These are phyloP conservation scores for Emydoidea blandingii DNA, from an alignment of 2,797 vertebrate species.

Conservation along the genomic window DNA sequence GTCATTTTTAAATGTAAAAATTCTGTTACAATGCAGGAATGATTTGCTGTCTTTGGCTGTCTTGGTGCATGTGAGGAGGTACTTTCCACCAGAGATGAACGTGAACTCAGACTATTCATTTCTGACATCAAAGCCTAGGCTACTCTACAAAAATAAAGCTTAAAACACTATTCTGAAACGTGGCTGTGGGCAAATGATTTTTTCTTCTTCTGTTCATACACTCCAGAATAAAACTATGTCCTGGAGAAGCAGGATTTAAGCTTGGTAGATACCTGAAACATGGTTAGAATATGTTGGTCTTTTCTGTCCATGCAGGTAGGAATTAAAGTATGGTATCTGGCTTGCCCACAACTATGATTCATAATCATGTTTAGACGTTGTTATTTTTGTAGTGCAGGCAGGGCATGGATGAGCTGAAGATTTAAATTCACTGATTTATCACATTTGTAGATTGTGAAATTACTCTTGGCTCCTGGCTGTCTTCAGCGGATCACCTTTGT, in stretches of 20 bases:
- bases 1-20: neutral
- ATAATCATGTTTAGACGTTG: neutral
- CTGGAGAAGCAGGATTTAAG: neutral
- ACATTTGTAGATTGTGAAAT: neutral
- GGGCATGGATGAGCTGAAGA: neutral
- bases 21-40: neutral
- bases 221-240: fast-evolving
- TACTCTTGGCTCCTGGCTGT: neutral
- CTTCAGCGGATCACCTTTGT: neutral
- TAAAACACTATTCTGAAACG: neutral
- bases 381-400: neutral
- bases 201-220: neutral
- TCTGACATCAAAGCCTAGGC: neutral
- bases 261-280: neutral
- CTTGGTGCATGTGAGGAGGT: neutral
- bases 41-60: neutral
- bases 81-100: neutral
- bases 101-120: neutral
- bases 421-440: neutral
- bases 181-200: neutral
- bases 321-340: neutral
- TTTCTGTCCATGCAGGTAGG: neutral
- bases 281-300: neutral
- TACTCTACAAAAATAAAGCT: neutral
- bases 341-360: neutral